A percentile compares a stretch with the other conserved stretches of the same genome.
Evolutionary conservation across 2,888 invertebrate species (phyloP).

Genomic region (Chloroclysta siterata): DNA sequence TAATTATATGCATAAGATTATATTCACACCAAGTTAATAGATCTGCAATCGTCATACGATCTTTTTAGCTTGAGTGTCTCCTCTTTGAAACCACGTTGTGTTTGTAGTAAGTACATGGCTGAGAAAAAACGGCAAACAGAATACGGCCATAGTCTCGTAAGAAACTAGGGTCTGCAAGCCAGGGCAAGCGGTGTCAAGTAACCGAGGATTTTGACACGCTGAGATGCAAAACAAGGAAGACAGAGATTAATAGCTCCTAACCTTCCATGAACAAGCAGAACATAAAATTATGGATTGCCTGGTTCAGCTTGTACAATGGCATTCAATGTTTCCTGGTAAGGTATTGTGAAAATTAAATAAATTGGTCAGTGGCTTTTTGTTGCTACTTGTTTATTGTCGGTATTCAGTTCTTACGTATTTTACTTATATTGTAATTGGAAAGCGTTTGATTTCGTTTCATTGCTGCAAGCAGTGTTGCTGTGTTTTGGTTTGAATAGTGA

Average conservation of each 20-base stretch:
- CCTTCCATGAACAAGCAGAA: conserved; percentile 41
- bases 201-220: conserved; percentile 41
- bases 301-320: conserved; percentile 24
- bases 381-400: not conserved
- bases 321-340: conserved; percentile 2
- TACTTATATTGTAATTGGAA: too few relatives aligned
- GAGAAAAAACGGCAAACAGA: not conserved
- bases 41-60: too few relatives aligned
- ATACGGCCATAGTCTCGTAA: not conserved
- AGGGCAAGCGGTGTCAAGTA: conserved; percentile 38
- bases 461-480: too few relatives aligned
- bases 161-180: not conserved
- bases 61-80: too few relatives aligned
- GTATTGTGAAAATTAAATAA: conserved; percentile 14
- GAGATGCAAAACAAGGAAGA: conserved; percentile 44
- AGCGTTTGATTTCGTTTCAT: too few relatives aligned
- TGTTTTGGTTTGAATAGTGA: too few relatives aligned
- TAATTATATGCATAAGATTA: too few relatives aligned
- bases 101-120: not conserved
- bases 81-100: too few relatives aligned
- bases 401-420: not conserved
- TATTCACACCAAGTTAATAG: too few relatives aligned
- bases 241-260: conserved; percentile 40
- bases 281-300: conserved; percentile 41
- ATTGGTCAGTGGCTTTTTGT: not conserved